Base-by-base conservation (phyloP, 2,888 invertebrate species). In the Acronicta leporina region DNA sequence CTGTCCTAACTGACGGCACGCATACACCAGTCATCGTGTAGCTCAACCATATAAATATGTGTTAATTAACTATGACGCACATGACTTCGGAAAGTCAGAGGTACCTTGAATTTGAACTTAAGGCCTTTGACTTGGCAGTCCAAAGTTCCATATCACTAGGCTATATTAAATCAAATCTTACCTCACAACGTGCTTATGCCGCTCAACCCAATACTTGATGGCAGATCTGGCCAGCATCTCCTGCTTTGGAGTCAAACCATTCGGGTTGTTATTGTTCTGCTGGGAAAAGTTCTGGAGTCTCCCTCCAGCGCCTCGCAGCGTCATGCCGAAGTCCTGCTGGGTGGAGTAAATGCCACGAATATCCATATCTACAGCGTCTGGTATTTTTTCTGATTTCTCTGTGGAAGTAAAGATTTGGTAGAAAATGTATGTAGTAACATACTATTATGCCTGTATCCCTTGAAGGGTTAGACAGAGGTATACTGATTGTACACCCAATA, bases 171-270 rank as follows among this genome's bases (percentile, higher is more conserved):
- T 20, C 10, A 10, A 11, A 15, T 52, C 63, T 68, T 85, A 97
- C 98, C 97, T 96, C 44, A 98, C 98, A 54, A 98, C 97, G 83
- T 98, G 98, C 89, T 98, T 98, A 85, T 98, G 98, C 41, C 98
- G 93, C 82, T 98, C 98, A 30, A 98, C 98, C 98, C 98, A 98
- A 83, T 98, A 98, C 81, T 97, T 98, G 79, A 98, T 98, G 15
- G 98, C 97, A 35, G 97, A 97, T 72, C 98, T 95, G 1, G 98
- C 97, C 89, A 98, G 94, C 92, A 97, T 95, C 87, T 98, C 97
- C 82, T 98, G 97, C 82, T 97, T 98, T 86, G 96, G 96, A 0
- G 96, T 96, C 50, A 98, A 90, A 0, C 97, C 97, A 73, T 97
- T 98, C 0, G 97, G 97, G 72, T 97, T 94, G 20, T 80, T 97